These are phyloP conservation scores for Hoplodrina blanda DNA, from an alignment of 2,888 invertebrate genomes.

Conservation along the genomic window DNA sequence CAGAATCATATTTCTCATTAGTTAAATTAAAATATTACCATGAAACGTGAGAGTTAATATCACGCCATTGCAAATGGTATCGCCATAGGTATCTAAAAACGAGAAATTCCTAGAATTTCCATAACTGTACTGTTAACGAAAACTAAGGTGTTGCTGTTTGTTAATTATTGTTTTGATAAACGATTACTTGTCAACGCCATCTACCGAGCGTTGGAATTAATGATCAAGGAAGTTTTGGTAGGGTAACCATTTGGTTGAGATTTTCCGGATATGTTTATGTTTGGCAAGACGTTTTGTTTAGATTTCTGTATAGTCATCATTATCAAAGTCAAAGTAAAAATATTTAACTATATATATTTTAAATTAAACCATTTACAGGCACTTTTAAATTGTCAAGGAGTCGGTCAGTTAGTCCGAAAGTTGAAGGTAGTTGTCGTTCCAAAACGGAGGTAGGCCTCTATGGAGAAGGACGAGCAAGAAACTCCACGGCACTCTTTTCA, in stretches of 20 bases:
- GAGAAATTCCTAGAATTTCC: constrained; percentile 18
- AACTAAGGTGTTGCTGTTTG: constrained; percentile 59
- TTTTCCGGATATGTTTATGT: background rate
- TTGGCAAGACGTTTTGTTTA: background rate
- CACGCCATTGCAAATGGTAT: constrained; percentile 5
- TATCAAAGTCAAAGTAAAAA: too few relatives aligned
- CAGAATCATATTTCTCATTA: too few relatives aligned
- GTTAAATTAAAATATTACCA: constrained; percentile 10
- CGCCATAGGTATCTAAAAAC: constrained; percentile 14
- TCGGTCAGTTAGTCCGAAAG: too few relatives aligned
- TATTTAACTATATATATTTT: too few relatives aligned
- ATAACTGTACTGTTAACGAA: constrained; percentile 17
- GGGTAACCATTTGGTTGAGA: background rate
- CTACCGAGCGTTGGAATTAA: constrained; percentile 68
- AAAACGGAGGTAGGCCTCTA: too few relatives aligned
- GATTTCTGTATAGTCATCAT: background rate
- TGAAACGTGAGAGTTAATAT: background rate
- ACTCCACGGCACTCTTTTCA: too few relatives aligned
- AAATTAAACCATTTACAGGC: too few relatives aligned
- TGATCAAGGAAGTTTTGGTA: constrained; percentile 46
- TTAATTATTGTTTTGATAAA: constrained; percentile 76
- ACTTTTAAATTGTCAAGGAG: too few relatives aligned
- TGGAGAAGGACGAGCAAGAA: too few relatives aligned
- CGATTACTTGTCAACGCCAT: constrained; percentile 72
- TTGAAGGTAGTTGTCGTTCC: too few relatives aligned